phyloP scores from a whole-genome alignment of 2,797 vertebrate genomes.

The Mastacembelus armatus region DNA sequence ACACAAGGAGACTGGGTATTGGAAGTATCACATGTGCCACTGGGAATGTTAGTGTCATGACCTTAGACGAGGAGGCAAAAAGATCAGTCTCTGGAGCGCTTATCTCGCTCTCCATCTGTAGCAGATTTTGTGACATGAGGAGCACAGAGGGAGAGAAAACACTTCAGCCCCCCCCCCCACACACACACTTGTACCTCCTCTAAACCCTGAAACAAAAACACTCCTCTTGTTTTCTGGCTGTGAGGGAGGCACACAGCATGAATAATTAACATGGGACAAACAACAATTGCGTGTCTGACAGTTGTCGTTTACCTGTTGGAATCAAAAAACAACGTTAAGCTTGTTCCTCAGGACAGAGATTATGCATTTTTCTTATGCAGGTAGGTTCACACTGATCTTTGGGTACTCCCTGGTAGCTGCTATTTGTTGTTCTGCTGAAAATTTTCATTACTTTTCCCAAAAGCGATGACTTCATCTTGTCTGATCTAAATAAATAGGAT shows the following conservation, averaged over 20 bases:
- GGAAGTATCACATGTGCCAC: slow-evolving; percentile 77
- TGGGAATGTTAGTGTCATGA: slow-evolving; percentile 85
- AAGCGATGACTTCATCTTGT: no score
- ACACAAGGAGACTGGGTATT: slow-evolving; percentile 57
- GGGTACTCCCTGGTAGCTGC: slow-evolving; percentile 8
- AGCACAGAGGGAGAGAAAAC: slow-evolving; percentile 74
- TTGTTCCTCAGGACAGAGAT: slow-evolving; percentile 10
- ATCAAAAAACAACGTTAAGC: slow-evolving; percentile 40
- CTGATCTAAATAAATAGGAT: background rate
- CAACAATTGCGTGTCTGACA: slow-evolving; percentile 55
- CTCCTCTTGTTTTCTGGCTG: slow-evolving; percentile 67
- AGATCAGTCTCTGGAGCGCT: slow-evolving; percentile 73
- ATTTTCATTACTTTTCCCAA: slow-evolving; percentile 3
- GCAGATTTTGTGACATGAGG: slow-evolving; percentile 81
- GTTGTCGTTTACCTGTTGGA: slow-evolving; percentile 49
- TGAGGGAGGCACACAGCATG: slow-evolving; percentile 60
- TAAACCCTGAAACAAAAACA: slow-evolving; percentile 66
- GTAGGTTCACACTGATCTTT: slow-evolving; percentile 5
- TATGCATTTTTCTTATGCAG: background rate
- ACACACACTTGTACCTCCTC: no score
- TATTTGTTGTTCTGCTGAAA: slow-evolving; percentile 4
- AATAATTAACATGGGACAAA: slow-evolving; percentile 76
- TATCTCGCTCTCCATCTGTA: slow-evolving; percentile 84
- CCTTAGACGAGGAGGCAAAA: slow-evolving; percentile 76
- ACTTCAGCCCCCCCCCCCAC: slow-evolving; percentile 61